These are phyloP conservation scores for Dreissena polymorpha DNA, from an alignment of 1,140 invertebrate genomes.

Conservation along the genomic window DNA sequence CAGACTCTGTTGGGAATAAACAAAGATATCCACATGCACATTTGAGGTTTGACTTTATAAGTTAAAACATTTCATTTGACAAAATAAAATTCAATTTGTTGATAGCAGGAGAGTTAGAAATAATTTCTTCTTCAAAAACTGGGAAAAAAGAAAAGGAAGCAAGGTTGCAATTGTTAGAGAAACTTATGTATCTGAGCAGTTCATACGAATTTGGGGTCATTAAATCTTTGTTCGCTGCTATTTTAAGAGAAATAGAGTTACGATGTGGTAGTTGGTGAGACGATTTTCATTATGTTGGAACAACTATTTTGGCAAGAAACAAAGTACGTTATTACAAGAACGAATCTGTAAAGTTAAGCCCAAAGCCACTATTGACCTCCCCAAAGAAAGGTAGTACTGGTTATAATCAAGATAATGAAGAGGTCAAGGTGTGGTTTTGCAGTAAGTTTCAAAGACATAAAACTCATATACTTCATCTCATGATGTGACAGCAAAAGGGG, in stretches of 20 bases:
- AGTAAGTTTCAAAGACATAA: constrained; percentile 17
- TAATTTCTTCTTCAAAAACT: not conserved
- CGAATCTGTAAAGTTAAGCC: too few relatives aligned
- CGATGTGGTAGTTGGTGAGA: not conserved
- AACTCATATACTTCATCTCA: not conserved
- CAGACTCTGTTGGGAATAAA: not conserved
- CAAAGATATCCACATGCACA: constrained; percentile 3
- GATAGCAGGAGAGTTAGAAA: not conserved
- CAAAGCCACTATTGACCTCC: too few relatives aligned
- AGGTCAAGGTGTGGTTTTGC: too few relatives aligned
- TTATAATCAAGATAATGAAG: too few relatives aligned
- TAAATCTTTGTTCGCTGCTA: not conserved
- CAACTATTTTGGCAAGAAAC: not conserved
- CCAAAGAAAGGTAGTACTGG: too few relatives aligned
- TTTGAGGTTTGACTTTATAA: constrained; percentile 27
- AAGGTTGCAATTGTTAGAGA: not conserved
- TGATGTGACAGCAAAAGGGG: not conserved
- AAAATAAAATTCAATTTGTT: constrained; percentile 9
- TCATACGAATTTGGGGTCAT: not conserved
- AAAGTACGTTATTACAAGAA: not conserved
- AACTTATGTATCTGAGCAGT: constrained; percentile 11
- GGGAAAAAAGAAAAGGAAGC: not conserved
- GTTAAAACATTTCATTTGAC: not conserved
- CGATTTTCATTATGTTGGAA: constrained; percentile 13
- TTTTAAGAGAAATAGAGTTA: constrained; percentile 16